Evolutionary conservation across 2,113 vertebrate genomes (phyloP).

Genomic region (Pedionomus torquatus): DNA sequence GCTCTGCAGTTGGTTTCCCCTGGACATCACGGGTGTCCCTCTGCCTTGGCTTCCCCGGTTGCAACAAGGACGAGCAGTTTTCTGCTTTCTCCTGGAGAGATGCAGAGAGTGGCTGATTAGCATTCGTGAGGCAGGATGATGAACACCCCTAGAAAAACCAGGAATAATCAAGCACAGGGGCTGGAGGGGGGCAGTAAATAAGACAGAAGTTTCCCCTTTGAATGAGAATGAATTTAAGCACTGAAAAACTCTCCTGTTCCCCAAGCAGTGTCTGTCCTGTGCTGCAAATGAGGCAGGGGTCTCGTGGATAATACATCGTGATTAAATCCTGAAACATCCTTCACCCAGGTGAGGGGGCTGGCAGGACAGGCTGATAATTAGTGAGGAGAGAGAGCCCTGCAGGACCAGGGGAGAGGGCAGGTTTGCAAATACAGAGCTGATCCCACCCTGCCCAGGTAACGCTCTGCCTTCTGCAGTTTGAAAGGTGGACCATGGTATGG

Average conservation of each 20-base stretch:
- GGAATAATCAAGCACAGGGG: background rate
- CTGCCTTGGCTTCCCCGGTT: background rate
- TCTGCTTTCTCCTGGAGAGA: background rate
- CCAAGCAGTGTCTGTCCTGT: background rate
- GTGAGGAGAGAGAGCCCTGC: background rate
- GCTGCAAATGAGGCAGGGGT: background rate
- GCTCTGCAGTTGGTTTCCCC: background rate
- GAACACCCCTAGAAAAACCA: background rate
- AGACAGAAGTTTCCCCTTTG: background rate
- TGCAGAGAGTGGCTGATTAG: background rate
- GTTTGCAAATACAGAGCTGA: background rate
- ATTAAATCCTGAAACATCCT: background rate
- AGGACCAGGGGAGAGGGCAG: background rate
- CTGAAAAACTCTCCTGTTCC: background rate
- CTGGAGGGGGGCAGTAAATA: background rate
- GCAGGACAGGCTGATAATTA: background rate
- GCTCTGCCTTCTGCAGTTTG: accelerated
- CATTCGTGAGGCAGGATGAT: background rate
- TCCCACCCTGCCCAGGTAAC: background rate
- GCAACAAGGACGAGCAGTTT: background rate
- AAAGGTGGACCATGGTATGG: background rate
- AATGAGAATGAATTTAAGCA: background rate
- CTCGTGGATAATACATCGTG: background rate
- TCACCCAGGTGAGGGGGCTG: background rate
- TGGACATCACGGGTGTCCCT: accelerated